Base-by-base conservation (phyloP, 2,113 vertebrate species). In the Pundamilia nyererei region DNA sequence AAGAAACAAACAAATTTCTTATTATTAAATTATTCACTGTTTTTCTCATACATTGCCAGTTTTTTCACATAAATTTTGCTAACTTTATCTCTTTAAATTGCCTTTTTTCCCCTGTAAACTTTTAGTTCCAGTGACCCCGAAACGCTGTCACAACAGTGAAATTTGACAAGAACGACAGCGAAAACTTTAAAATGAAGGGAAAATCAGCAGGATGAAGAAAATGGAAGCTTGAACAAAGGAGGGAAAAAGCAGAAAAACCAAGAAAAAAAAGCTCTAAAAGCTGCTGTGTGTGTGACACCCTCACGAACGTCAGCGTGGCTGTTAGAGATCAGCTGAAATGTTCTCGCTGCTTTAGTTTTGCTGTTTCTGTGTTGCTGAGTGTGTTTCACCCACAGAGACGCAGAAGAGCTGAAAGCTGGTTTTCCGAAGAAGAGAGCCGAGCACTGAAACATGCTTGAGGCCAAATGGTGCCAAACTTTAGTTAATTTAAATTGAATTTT, bases 401-500 rank as follows among this genome's bases (percentile, higher is more conserved):
- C 60, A 12, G 15, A 62, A 62, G 7, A 40, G 38, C 65, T 45
- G 70, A 75, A 75, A 29, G 68, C 24, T 29, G 70, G 14, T 49
- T 75, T 75, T 75, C 40, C 0, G 2, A 49, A 45, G 13, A 45
- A 72, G 38, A 45, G 13, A 31, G 70, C 3, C 3, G 38, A 72
- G 13, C 38, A 26, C 38, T 10, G 68, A 29, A 29, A 7, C 42
- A 47, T 0, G 40, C 14, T 47, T 4, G 68, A 12, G 70, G 6
- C 70, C 9, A 75, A 47, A 75, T 29, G 6, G 9, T 26, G 24
- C 42, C 70, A 29, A 75, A 29, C 9, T 29, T 75, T 19, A 17
- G 14, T 24, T 42, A 12, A 65, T 38, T 38, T 65, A 2, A 65
- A 65, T 1, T 0, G 0, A 65, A n/a, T 0, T 65, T 12, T n/a